Evolutionary conservation across 2,113 vertebrate species (phyloP), one percentile per base, ranked within the genome.

Genomic region (Crypturellus undulatus): DNA sequence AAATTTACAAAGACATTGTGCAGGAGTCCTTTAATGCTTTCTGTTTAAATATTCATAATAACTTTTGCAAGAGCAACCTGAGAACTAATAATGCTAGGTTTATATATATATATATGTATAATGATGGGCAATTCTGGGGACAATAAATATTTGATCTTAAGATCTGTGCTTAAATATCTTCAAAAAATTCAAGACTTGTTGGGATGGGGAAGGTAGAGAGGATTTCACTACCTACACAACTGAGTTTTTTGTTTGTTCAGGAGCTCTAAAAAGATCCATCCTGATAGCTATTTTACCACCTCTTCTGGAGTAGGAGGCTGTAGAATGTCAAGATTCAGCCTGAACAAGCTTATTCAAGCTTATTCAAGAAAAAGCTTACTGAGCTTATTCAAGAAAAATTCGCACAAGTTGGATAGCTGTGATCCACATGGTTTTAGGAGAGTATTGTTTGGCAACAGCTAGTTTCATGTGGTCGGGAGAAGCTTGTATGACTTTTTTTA

Each of bases 401-500:
- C 64, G 60, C 34, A 60, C 45, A 65, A 56, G 8, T 6, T 40
- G 6, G 8, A 52, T 12, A 32, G 18, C 22, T 69, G 8, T 51
- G 22, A 71, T 24, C 6, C 80, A 34, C 17, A 6, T 93, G 8
- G 3, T 64, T 91, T 81, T 52, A 49, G 26, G 30, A 30, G 77
- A 64, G 11, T 56, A 5, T 52, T 7, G 30, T 62, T 47, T 87
- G 77, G 20, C 36, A 87, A 9, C 25, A 76, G 28, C 8, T 64
- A 64, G 76, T 24, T 63, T 56, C 22, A 63, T 36, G 22, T 56
- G 26, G 28, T 9, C 6, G 15, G 28, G 28, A 7, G 54, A 14
- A 56, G 26, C 13, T 54, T 38, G 14, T 40, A 25, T 42, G 0
- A 0, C 2, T 2, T 56, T 45, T 47, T 68, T 56, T 30, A 30